Conservation (phyloP, 2,797 vertebrate genomes). For the Austrolebias charrua region DNA sequence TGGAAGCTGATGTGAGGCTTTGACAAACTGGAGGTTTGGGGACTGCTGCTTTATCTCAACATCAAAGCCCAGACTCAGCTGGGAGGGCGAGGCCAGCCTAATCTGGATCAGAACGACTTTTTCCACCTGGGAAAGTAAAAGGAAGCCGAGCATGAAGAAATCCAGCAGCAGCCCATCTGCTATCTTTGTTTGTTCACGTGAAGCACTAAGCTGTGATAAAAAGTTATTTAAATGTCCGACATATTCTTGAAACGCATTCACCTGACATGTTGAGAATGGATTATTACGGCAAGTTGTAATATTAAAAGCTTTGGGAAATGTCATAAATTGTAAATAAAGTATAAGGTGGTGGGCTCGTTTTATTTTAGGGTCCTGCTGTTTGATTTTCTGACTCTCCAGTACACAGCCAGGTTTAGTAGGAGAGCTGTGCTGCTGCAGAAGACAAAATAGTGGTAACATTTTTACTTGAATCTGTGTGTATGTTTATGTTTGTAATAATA, state of each 20-base stretch:
- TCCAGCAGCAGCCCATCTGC: conserved; percentile 4
- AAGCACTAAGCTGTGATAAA: neutral
- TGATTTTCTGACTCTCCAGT: too few relatives aligned
- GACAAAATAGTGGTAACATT: too few relatives aligned
- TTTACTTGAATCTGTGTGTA: too few relatives aligned
- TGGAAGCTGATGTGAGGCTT: conserved; percentile 55
- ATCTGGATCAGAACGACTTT: conserved; percentile 46
- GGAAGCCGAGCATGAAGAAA: conserved; percentile 24
- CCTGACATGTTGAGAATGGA: neutral
- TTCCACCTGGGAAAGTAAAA: conserved; percentile 39
- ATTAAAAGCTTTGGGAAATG: too few relatives aligned
- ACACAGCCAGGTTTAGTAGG: too few relatives aligned
- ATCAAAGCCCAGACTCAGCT: conserved; percentile 53
- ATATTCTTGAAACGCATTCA: neutral
- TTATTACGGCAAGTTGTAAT: too few relatives aligned
- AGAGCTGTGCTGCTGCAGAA: too few relatives aligned
- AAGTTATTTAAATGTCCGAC: neutral
- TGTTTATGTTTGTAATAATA: too few relatives aligned
- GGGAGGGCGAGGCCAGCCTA: conserved; percentile 31
- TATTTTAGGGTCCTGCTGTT: too few relatives aligned
- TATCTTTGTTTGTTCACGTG: conserved; percentile 3
- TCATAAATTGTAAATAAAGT: too few relatives aligned
- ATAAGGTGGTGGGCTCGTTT: too few relatives aligned
- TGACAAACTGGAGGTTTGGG: conserved; percentile 37
- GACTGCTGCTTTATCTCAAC: conserved; percentile 47